A percentile compares a stretch with the other conserved stretches of the same genome.
phyloP scores from a whole-genome alignment of 1,140 invertebrate genomes.

The Drosophila paulistorum region DNA sequence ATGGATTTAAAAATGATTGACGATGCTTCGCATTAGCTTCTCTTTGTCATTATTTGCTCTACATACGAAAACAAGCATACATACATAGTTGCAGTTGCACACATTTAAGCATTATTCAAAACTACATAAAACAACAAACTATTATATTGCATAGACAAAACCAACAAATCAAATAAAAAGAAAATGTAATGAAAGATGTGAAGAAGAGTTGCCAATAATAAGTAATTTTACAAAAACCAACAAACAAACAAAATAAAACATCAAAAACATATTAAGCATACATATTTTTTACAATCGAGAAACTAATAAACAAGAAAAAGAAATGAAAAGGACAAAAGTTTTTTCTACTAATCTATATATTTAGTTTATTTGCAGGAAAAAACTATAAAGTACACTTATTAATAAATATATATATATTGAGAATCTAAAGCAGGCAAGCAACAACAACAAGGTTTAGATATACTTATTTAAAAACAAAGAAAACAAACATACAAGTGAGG shows the following conservation, averaged over 20 bases:
- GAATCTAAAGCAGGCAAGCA: slow-evolving; percentile 50
- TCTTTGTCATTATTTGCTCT: slow-evolving; percentile 46
- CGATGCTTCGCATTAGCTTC: slow-evolving; percentile 25
- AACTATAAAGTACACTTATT: slow-evolving; percentile 9
- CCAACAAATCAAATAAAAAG: not conserved
- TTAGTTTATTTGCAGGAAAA: not conserved
- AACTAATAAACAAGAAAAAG: slow-evolving; percentile 23
- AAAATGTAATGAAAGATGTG: slow-evolving; percentile 42
- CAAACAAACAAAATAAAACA: slow-evolving; percentile 49
- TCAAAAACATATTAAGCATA: slow-evolving; percentile 28
- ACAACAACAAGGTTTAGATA: slow-evolving; percentile 57
- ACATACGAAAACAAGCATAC: slow-evolving; percentile 23
- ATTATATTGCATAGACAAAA: slow-evolving; percentile 58
- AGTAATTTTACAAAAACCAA: slow-evolving; percentile 66
- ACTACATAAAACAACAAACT: slow-evolving; percentile 38
- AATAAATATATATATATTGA: slow-evolving; percentile 14
- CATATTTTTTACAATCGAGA: slow-evolving; percentile 29
- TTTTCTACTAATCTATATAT: slow-evolving; percentile 42
- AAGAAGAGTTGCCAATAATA: slow-evolving; percentile 71
- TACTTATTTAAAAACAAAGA: slow-evolving; percentile 46
- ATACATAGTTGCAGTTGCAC: slow-evolving; percentile 38
- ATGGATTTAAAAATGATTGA: slow-evolving; percentile 50
- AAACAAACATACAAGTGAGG: slow-evolving; percentile 55
- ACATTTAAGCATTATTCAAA: slow-evolving; percentile 56
- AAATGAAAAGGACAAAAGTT: slow-evolving; percentile 13